A percentile compares a stretch with the other conserved stretches of the same genome.
phyloP scores from a whole-genome alignment of 2,113 vertebrate genomes.

The Python bivittatus region DNA sequence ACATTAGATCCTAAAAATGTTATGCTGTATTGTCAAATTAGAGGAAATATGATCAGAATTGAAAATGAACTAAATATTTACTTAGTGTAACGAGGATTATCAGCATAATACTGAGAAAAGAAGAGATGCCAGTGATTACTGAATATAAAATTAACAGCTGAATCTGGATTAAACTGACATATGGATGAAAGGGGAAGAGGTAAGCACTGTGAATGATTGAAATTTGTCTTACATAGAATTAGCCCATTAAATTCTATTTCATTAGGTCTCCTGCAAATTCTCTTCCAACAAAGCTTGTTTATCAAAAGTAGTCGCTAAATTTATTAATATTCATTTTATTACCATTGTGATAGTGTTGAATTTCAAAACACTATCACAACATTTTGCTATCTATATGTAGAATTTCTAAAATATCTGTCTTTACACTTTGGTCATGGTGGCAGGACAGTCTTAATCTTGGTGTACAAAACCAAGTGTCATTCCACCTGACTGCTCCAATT shows the following conservation, averaged over 20 bases:
- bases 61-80: not conserved
- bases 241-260: too few relatives aligned
- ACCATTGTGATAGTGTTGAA: too few relatives aligned
- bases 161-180: not conserved
- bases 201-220: not conserved
- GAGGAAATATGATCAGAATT: not conserved
- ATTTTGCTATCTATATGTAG: too few relatives aligned
- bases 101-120: not conserved
- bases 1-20: not conserved
- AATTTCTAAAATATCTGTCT: too few relatives aligned
- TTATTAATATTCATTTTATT: too few relatives aligned
- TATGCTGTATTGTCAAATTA: not conserved
- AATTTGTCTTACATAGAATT: not conserved
- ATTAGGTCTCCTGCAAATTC: too few relatives aligned
- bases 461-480: not conserved
- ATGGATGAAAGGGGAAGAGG: not conserved
- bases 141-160: not conserved
- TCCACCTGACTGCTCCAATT: not conserved
- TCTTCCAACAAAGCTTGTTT: too few relatives aligned
- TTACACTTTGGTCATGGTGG: not conserved
- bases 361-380: too few relatives aligned
- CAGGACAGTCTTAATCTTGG: not conserved
- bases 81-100: not conserved
- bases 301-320: too few relatives aligned
- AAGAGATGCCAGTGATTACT: not conserved